Evolutionary conservation across 2,888 invertebrate species (phyloP).

Genomic region (Physocephala rufipes): DNA sequence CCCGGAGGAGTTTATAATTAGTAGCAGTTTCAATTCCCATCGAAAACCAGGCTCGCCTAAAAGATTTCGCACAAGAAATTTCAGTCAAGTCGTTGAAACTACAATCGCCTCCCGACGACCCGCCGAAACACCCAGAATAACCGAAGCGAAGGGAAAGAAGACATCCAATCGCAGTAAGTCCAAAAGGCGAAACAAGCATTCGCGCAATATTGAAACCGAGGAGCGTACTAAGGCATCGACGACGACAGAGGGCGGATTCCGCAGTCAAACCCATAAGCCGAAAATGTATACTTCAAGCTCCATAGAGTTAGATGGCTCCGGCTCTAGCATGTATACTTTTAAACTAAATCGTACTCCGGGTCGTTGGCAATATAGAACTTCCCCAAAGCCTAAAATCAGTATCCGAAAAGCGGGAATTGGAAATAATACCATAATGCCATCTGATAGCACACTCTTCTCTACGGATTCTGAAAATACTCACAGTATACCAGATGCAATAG

Average conservation of each 20-base stretch:
- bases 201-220: conserved; percentile 50
- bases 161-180: conserved; percentile 49
- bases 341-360: conserved; percentile 83
- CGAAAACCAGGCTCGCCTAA: conserved; percentile 63
- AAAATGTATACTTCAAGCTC: conserved; percentile 69
- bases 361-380: conserved; percentile 91
- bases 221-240: conserved; percentile 39
- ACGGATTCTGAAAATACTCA: conserved; percentile 65
- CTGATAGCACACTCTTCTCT: conserved; percentile 17
- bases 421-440: conserved; percentile 28
- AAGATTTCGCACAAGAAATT: conserved; percentile 50
- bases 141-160: conserved; percentile 40
- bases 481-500: conserved; percentile 47
- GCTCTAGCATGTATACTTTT: conserved; percentile 80
- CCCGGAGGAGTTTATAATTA: conserved; percentile 19
- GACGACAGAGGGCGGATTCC: conserved; percentile 57
- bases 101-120: conserved; percentile 16
- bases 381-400: conserved; percentile 84
- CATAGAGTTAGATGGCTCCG: conserved; percentile 68
- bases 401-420: conserved; percentile 71
- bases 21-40: conserved; percentile 56
- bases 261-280: conserved; percentile 75
- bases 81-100: background rate
- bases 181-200: conserved; percentile 66
- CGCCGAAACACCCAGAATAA: conserved; percentile 29